A percentile compares a stretch with the other conserved stretches of the same genome.
Evolutionary conservation across 2,797 vertebrate genomes (phyloP).

Genomic region (Oreonectes daqikongensis): DNA sequence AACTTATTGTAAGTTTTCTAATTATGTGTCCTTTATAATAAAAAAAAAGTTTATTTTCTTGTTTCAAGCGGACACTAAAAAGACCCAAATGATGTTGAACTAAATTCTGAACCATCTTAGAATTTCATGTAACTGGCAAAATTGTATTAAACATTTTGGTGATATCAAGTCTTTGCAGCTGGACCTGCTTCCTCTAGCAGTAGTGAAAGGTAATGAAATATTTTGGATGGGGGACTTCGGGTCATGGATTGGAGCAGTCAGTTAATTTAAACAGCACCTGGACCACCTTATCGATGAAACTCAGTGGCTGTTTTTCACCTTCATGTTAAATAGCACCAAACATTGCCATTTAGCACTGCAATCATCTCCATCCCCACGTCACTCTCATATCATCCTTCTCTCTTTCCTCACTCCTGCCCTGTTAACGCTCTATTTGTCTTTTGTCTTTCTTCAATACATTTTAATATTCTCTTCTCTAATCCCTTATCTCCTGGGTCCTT

Average conservation of each 20-base stretch:
- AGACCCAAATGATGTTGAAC: neutral
- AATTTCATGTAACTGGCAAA: slow-evolving; percentile 2
- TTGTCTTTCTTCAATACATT: slow-evolving; percentile 21
- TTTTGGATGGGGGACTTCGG: slow-evolving; percentile 41
- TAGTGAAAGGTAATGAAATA: slow-evolving; percentile 41
- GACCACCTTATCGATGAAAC: slow-evolving; percentile 39
- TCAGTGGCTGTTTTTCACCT: slow-evolving; percentile 26
- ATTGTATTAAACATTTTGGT: slow-evolving; percentile 30
- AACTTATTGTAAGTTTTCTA: neutral
- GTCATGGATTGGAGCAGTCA: slow-evolving; percentile 32
- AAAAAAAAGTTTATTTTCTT: neutral
- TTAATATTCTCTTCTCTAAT: slow-evolving; percentile 44
- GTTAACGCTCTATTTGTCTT: slow-evolving; percentile 37
- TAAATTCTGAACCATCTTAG: neutral
- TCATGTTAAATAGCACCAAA: slow-evolving; percentile 24
- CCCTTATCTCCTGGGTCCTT: slow-evolving; percentile 13
- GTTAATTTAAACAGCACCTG: slow-evolving; percentile 47
- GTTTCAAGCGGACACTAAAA: neutral
- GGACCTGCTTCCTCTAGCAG: slow-evolving; percentile 26
- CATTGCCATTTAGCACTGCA: slow-evolving; percentile 31
- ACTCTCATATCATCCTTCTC: slow-evolving; percentile 23
- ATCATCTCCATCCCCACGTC: slow-evolving; percentile 22
- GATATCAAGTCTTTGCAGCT: slow-evolving; percentile 40
- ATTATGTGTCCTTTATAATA: neutral
- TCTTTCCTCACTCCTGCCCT: slow-evolving; percentile 15